Conservation (phyloP, 2,888 invertebrate genomes). For the Meghimatium bilineatum region DNA sequence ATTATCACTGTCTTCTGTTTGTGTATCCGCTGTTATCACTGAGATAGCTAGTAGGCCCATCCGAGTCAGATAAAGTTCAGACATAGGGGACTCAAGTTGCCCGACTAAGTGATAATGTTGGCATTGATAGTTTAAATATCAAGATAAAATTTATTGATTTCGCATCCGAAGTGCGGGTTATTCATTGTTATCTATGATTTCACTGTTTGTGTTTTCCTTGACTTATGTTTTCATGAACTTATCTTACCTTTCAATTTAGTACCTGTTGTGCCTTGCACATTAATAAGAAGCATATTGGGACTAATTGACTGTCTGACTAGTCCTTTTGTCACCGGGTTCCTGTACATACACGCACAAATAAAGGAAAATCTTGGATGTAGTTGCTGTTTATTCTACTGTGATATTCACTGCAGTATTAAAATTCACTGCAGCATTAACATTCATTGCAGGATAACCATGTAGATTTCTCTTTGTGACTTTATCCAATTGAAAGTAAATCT, state of each 20-base stretch:
- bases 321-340: too few species aligned
- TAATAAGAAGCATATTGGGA: too few species aligned
- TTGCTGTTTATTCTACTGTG: too few species aligned
- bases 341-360: too few species aligned
- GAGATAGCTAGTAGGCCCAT: neutral
- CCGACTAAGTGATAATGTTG: neutral
- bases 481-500: too few species aligned
- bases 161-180: neutral
- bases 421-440: too few species aligned
- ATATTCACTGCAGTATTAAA: too few species aligned
- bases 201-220: neutral
- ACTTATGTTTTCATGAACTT: neutral
- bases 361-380: too few species aligned
- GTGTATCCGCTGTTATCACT: neutral
- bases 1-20: neutral
- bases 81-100: neutral
- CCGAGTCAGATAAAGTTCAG: neutral
- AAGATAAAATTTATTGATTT: neutral
- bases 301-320: too few species aligned
- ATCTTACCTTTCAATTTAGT: neutral
- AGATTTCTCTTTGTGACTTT: too few species aligned
- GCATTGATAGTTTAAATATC: neutral
- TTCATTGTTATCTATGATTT: neutral
- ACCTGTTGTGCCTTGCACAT: too few species aligned
- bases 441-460: too few species aligned